Conservation (phyloP, 2,113 vertebrate species). For the Shinisaurus crocodilurus region DNA sequence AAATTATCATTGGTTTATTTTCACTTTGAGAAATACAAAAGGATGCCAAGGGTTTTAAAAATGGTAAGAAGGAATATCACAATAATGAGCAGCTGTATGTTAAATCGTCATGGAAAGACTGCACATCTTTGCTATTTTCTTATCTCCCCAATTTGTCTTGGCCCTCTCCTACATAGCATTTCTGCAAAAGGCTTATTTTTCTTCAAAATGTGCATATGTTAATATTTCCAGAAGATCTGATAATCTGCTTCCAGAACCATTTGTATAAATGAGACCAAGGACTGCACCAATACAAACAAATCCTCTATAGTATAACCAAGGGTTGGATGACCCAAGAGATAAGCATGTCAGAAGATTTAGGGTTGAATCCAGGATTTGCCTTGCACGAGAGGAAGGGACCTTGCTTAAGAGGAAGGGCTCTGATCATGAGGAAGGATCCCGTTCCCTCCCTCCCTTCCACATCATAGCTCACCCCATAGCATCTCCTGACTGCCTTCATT, state of each 20-base stretch:
- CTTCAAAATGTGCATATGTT: background rate
- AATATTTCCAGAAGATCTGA: background rate
- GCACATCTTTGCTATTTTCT: too few species aligned
- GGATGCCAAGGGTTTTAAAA: background rate
- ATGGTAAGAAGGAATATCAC: background rate
- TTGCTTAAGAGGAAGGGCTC: too few species aligned
- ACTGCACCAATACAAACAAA: background rate
- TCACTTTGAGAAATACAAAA: background rate
- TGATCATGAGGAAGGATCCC: too few species aligned
- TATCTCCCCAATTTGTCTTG: background rate
- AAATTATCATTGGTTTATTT: background rate
- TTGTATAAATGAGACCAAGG: background rate
- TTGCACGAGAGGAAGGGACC: too few species aligned
- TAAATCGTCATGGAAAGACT: background rate
- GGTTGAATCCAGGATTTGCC: too few species aligned
- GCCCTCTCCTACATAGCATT: background rate
- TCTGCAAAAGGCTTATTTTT: background rate
- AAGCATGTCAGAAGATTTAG: background rate
- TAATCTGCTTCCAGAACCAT: background rate
- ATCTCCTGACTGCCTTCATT: background rate
- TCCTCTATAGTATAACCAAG: background rate
- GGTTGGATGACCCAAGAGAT: background rate
- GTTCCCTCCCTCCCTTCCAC: too few species aligned
- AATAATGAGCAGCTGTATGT: background rate
- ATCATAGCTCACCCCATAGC: too few species aligned